phyloP scores from a whole-genome alignment of 2,888 invertebrate species.

The Eilema caniola region DNA sequence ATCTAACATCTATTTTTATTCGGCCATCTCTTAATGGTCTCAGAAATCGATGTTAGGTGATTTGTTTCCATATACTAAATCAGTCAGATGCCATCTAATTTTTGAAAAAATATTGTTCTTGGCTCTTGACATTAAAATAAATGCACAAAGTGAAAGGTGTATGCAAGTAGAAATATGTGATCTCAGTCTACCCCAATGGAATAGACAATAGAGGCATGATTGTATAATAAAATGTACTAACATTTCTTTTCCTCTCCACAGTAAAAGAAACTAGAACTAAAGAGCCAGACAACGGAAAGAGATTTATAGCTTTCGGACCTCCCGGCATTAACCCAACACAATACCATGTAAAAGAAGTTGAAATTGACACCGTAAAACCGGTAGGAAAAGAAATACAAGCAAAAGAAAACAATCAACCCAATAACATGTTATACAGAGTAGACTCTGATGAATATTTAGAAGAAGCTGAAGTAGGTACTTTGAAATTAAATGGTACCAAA shows the following conservation, averaged over 20 bases:
- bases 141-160: too few relatives aligned
- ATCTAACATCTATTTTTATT: too few relatives aligned
- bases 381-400: constrained; percentile 19
- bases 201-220: not conserved
- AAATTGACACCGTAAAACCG: constrained; percentile 18
- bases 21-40: too few relatives aligned
- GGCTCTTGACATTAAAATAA: too few relatives aligned
- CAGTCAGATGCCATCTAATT: too few relatives aligned
- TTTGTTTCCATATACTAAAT: too few relatives aligned
- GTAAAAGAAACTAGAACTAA: constrained; percentile 18
- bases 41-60: too few relatives aligned
- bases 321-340: constrained; percentile 45
- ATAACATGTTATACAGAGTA: constrained; percentile 41
- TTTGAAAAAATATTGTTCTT: too few relatives aligned
- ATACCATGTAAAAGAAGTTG: constrained; percentile 32
- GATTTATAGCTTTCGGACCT: constrained; percentile 57
- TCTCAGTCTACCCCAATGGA: not conserved
- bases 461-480: constrained; percentile 40
- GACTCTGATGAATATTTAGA: constrained; percentile 56
- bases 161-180: too few relatives aligned
- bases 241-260: not conserved
- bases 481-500: constrained; percentile 14
- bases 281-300: not conserved
- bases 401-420: constrained; percentile 18
- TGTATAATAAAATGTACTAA: not conserved